Conservation (phyloP, 2,888 invertebrate species). For the Microctonus hyperodae region DNA sequence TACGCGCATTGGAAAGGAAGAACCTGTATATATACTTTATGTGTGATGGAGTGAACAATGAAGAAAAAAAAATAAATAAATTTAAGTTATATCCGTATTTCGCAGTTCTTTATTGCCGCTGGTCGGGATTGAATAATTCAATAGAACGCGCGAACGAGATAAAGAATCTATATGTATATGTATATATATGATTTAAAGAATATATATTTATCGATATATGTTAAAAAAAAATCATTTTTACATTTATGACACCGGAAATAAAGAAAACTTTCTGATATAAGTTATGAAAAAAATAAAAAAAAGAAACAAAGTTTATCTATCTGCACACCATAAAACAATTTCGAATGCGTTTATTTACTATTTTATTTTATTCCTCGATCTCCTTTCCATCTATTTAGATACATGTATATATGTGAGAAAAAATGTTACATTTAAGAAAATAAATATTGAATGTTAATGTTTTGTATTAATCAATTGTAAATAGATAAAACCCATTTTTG, state of each 20-base stretch:
- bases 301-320: not conserved
- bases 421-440: too few species aligned
- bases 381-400: not conserved
- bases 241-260: slow-evolving; percentile 15
- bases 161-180: slow-evolving; percentile 2
- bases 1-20: not conserved
- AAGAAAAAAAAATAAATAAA: slow-evolving; percentile 1
- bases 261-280: not conserved
- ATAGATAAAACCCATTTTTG: too few species aligned
- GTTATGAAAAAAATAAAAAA: not conserved
- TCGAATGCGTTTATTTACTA: slow-evolving; percentile 8
- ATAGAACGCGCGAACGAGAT: slow-evolving; percentile 38
- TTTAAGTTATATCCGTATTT: not conserved
- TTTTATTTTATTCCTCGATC: not conserved
- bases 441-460: too few species aligned
- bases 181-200: slow-evolving; percentile 15
- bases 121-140: slow-evolving; percentile 58
- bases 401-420: not conserved
- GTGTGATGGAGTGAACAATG: not conserved
- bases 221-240: slow-evolving; percentile 16
- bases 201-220: slow-evolving; percentile 12
- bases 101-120: slow-evolving; percentile 53
- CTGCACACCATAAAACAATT: not conserved
- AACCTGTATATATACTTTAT: not conserved
- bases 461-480: too few species aligned